Evolutionary conservation across 2,888 invertebrate species (phyloP), one percentile per base, ranked within the genome.

Genomic region (Nebria salina): DNA sequence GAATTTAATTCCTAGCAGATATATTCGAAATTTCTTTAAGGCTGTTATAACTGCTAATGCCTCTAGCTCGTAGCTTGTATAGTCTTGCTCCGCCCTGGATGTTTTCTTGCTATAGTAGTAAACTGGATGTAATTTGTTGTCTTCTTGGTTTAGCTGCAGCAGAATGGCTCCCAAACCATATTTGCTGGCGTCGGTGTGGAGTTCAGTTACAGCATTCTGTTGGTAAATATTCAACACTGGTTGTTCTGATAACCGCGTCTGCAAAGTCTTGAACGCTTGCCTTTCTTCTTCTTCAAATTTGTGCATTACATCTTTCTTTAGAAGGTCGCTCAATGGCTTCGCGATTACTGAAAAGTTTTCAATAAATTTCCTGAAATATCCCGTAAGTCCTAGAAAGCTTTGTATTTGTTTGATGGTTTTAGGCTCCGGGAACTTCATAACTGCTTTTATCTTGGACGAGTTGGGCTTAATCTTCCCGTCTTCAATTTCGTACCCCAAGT

Each of bases 341-440:
- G 83, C 83, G 7, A 72, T 64, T 3, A 25, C 3, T 72, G 72
- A 43, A 25, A 26, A 77, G 9, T 43, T 13, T 54, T 4, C 11
- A 25, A 77, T 72, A 20, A 72, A 84, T 72, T 83, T 84, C 2
- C 83, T 81, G 72, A 84, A 84, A 73, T 83, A 84, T 15, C 83
- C 84, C 1, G 83, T 78, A 3, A 84, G 74, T 7, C 84, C 83
- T 20, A 83, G 66, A 72, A 82, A 84, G 6, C 80, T 70, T 76
- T 83, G 83, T 3, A 83, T 54, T n/a, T 72, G 72, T 15, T 77
- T 78, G 6, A 83, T 54, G 13, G 66, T 82, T 9, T 34, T 81
- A 1, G 82, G 82, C 54, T 77, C 76, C 1, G 83, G 73, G 82
- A 83, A 84, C 4, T 83, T 82, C 41, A 65, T 70, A 13, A 84